phyloP scores from a whole-genome alignment of 2,797 vertebrate species.

The Ispidina lecontei region DNA sequence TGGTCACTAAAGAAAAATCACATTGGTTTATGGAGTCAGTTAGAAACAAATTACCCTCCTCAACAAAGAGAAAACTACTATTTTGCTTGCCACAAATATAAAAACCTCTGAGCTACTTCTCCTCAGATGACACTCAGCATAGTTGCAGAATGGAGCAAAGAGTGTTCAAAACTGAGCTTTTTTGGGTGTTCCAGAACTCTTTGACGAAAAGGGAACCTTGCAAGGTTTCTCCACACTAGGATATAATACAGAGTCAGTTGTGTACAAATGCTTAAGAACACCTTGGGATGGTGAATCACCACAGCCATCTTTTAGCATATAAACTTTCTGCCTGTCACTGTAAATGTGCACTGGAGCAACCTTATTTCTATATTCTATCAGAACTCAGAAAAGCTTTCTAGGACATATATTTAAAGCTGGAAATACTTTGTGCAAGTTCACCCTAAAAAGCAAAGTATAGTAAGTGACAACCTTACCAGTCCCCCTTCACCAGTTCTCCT shows the following conservation, averaged over 20 bases:
- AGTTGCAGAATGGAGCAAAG: neutral
- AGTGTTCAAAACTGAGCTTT: neutral
- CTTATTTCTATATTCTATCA: neutral
- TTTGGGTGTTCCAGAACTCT: neutral
- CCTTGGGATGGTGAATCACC: neutral
- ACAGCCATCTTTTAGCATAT: neutral
- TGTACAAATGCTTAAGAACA: rapidly evolving
- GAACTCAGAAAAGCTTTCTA: slow-evolving; percentile 16
- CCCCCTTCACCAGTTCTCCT: neutral
- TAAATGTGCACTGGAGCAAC: neutral
- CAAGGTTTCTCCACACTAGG: rapidly evolving
- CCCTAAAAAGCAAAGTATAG: slow-evolving; percentile 9
- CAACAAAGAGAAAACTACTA: neutral
- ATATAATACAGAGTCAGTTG: neutral
- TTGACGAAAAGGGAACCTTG: neutral
- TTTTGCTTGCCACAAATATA: neutral
- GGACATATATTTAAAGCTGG: slow-evolving; percentile 1
- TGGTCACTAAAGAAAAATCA: neutral
- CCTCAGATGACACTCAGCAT: neutral
- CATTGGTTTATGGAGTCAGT: neutral
- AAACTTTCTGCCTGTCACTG: neutral
- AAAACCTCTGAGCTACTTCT: neutral
- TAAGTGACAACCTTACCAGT: neutral
- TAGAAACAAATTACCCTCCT: neutral
- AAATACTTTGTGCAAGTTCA: slow-evolving; percentile 30